Conservation (phyloP, 2,888 invertebrate genomes). For the Stenolophus ochropezus region DNA sequence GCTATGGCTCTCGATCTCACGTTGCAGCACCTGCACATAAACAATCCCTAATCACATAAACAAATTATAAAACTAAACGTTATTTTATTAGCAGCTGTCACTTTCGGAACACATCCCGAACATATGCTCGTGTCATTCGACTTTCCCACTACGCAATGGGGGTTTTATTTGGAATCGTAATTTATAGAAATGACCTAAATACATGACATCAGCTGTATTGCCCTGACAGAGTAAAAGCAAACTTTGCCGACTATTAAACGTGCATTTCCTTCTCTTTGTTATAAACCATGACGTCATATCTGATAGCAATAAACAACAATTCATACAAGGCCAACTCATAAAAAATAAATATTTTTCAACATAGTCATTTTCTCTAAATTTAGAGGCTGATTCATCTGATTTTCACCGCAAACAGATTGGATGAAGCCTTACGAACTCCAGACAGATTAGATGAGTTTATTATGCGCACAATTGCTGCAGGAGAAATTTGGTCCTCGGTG, state of each 20-base stretch:
- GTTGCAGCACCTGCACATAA: constrained; percentile 87
- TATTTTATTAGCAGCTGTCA: neutral
- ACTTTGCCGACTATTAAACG: constrained; percentile 7
- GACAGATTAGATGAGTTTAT: constrained; percentile 29
- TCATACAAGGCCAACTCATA: constrained; percentile 31
- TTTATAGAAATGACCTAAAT: neutral
- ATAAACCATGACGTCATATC: constrained; percentile 23
- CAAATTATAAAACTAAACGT: no score
- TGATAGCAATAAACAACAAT: constrained; percentile 27
- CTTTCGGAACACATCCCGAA: neutral
- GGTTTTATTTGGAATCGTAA: neutral
- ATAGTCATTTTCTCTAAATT: constrained; percentile 1
- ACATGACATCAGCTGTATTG: neutral
- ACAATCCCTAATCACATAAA: no score
- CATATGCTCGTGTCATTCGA: neutral
- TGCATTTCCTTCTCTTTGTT: constrained; percentile 16
- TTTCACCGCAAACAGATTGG: neutral
- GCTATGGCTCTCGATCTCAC: constrained; percentile 93
- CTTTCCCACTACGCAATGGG: neutral
- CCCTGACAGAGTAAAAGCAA: neutral
- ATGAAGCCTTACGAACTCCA: neutral
- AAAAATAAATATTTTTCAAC: constrained; percentile 36
- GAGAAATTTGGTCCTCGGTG: constrained; percentile 25
- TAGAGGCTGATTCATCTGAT: constrained; percentile 27
- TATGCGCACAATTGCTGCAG: constrained; percentile 25